Evolutionary conservation across 2,113 vertebrate genomes (phyloP).

Genomic region (Tragulus kanchil): DNA sequence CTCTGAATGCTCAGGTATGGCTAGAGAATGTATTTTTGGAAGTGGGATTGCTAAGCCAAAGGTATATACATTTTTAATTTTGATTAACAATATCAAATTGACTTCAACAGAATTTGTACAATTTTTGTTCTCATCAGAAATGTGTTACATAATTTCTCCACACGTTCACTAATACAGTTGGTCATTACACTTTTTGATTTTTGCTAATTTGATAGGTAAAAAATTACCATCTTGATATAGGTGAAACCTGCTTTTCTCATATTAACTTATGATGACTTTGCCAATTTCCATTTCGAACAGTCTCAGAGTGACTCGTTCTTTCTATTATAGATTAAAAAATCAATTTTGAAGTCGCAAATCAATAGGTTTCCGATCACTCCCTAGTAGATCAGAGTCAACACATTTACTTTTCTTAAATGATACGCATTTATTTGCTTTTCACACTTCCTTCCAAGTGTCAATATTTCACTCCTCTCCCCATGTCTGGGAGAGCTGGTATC

Average conservation of each 20-base stretch:
- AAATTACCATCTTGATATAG: neutral
- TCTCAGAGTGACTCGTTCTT: constrained; percentile 11
- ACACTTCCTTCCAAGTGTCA: neutral
- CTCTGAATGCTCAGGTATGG: neutral
- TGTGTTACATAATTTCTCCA: neutral
- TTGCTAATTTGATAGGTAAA: constrained; percentile 1
- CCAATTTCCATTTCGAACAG: neutral
- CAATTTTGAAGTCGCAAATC: neutral
- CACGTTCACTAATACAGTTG: neutral
- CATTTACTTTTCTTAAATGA: neutral
- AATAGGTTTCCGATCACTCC: neutral
- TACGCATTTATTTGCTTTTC: neutral
- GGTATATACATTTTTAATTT: neutral
- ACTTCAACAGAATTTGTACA: neutral
- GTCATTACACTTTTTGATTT: neutral
- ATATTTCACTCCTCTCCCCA: neutral
- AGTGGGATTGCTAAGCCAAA: neutral
- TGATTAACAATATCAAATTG: neutral
- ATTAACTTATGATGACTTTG: neutral
- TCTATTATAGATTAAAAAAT: neutral
- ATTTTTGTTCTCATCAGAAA: neutral
- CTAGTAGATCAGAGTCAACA: neutral
- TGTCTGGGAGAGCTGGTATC: neutral
- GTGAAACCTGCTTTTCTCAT: constrained; percentile 18
- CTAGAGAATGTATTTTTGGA: neutral